Base-by-base conservation (phyloP, 1,140 invertebrate species). In the Listronotus oregonensis region DNA sequence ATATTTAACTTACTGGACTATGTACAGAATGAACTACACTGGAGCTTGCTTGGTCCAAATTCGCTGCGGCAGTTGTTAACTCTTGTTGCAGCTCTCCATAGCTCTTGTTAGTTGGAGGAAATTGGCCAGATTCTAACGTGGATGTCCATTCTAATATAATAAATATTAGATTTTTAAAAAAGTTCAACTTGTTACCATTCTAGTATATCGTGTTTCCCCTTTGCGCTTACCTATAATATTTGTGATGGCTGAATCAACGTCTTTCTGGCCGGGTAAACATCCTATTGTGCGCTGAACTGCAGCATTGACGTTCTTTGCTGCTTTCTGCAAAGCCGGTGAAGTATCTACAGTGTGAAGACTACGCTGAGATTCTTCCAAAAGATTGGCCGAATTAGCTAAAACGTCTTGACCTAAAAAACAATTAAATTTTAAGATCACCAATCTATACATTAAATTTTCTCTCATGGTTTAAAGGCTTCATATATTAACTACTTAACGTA, bases 81-180 rank as follows among this genome's bases (percentile, higher is more conserved):
- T 96, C 92, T 12, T 85, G 84, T 80, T 97, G 95, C 0, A 96
- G 82, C 77, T 95, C 92, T 4, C 87, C 85, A 71, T 93, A 95
- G 42, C 85, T 86, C 71, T 89, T 91, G 60, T 85, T 85, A 0
- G 89, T 87, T 0, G 81, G 80, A 4, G 90, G 90, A 75, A 91
- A 92, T 39, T 90, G 85, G 44, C 86, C 85, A 66, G 85, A 85
- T 59, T 88, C 85, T 12, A 97, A 81, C 9, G 87, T 85, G 63
- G 90, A 85, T 39, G 88, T 88, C 39, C 89, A 88, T 67, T 89
- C 85, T 62, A 17, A 39, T 42, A 59, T 12, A 50, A 17, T 31
- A 9, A 37, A 37, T 7, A 37, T 37, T 37, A 37, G 3, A 7
- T 27, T 27, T 27, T 27, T 5, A 27, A n/a, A 27, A 27, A 27